Evolutionary conservation across 1,140 invertebrate species (phyloP), one percentile per base, ranked within the genome.

Genomic region (Cyclargus thomasi): DNA sequence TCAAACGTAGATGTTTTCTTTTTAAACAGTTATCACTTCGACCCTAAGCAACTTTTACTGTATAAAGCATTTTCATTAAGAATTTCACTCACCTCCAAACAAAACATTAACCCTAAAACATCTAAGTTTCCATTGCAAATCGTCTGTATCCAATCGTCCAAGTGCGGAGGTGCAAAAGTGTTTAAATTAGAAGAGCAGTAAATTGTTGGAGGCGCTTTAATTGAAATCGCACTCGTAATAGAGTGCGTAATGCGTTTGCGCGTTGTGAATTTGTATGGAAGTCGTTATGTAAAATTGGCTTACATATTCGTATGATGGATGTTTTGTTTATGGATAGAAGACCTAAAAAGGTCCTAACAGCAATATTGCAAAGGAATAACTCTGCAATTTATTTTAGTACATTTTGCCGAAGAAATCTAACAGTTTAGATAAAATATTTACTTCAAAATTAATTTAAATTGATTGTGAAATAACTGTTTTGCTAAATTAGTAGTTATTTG

Each of bases 191-290:
- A 84, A 82, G 78, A 75, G 71, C 70, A 70, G 79, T 88, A 88
- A 86, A 88, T 85, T 70, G 72, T 74, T 5, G 67, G 73, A 80
- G 80, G 82, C 79, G 84, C 85, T 86, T 86, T 86, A 88, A 88
- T 88, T 88, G 86, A 88, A 86, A 86, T 86, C 75, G 77, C 77
- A 73, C 70, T 77, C 75, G 77, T 84, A 86, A 85, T 86, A 81
- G 79, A 83, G 78, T 85, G 79, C 75, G 76, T 74, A 78, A 74
- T 73, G 73, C 57, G 65, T 66, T 59, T 66, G 65, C 68, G 64
- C 65, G 81, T 77, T 82, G 73, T 78, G 72, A 65, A 75, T 73
- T 74, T 76, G 55, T 74, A 72, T 72, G 73, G 65, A 53, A 36
- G 66, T 62, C 72, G 72, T 74, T 72, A 66, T 70, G 36, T 36